phyloP scores from a whole-genome alignment of 2,113 vertebrate species.

The Rana temporaria region DNA sequence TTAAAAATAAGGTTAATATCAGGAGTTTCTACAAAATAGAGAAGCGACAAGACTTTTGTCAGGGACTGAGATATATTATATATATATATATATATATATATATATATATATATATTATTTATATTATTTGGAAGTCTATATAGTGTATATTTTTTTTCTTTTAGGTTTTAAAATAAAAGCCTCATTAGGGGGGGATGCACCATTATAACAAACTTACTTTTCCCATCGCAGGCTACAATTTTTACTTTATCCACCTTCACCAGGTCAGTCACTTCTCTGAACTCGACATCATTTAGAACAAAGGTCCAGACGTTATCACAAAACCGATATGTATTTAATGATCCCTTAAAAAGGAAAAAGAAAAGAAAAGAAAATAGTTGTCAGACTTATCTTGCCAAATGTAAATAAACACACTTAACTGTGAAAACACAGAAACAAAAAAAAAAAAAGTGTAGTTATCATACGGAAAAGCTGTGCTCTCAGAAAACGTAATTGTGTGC shows the following conservation, averaged over 20 bases:
- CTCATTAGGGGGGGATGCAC: too few relatives aligned
- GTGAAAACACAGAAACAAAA: not conserved
- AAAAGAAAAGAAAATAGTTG: not conserved
- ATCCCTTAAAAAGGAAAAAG: conserved; percentile 76
- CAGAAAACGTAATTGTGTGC: not conserved
- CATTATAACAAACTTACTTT: conserved; percentile 80
- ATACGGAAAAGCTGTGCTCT: not conserved
- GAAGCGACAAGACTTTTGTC: too few relatives aligned
- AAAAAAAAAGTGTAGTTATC: not conserved
- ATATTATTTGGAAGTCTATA: too few relatives aligned
- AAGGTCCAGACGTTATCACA: conserved; percentile 99
- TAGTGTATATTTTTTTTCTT: too few relatives aligned
- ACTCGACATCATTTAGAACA: conserved; percentile 97
- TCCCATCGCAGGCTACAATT: conserved; percentile 97
- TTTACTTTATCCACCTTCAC: conserved; percentile 99
- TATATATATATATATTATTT: too few relatives aligned
- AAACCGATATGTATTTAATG: conserved; percentile 97
- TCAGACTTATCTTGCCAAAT: not conserved
- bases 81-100: too few relatives aligned
- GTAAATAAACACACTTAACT: not conserved
- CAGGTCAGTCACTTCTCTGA: conserved; percentile 96
- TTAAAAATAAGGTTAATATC: too few relatives aligned
- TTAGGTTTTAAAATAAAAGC: too few relatives aligned
- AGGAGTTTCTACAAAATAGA: too few relatives aligned
- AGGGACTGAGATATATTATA: too few relatives aligned